Percentiles rank a stretch among this genome's conserved stretches.
These are phyloP conservation scores for Gracilinanus agilis DNA, from an alignment of 2,113 vertebrate genomes.

Conservation along the genomic window DNA sequence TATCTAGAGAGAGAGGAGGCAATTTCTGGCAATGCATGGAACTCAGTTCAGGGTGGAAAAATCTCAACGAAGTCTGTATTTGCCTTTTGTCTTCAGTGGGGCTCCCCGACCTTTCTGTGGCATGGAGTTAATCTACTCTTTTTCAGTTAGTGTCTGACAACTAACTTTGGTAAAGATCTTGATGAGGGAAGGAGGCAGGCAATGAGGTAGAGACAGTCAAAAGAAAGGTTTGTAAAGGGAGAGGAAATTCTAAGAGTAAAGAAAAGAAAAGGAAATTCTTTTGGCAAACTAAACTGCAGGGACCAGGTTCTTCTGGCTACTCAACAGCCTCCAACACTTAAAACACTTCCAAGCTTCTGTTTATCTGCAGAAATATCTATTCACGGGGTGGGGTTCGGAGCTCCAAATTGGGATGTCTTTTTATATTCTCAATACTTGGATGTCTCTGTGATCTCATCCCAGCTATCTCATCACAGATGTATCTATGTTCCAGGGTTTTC, in stretches of 20 bases:
- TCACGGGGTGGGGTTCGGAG: not conserved
- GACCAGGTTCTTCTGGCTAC: not conserved
- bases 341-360: not conserved
- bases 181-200: not conserved
- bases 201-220: not conserved
- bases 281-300: not conserved
- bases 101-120: not conserved
- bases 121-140: not conserved
- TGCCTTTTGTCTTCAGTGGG: not conserved
- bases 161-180: not conserved
- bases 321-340: not conserved
- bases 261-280: not conserved
- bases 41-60: not conserved
- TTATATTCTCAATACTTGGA: not conserved
- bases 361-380: not conserved
- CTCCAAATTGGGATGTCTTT: not conserved
- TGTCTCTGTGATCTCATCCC: not conserved
- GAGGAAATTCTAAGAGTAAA: not conserved
- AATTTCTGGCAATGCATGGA: not conserved
- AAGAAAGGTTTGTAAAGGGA: not conserved
- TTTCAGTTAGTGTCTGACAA: not conserved
- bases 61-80: not conserved
- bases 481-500: not conserved
- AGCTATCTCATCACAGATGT: no score
- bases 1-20: not conserved